These are phyloP conservation scores for Eupithecia pulchellata DNA, from an alignment of 2,888 invertebrate species.

Conservation along the genomic window DNA sequence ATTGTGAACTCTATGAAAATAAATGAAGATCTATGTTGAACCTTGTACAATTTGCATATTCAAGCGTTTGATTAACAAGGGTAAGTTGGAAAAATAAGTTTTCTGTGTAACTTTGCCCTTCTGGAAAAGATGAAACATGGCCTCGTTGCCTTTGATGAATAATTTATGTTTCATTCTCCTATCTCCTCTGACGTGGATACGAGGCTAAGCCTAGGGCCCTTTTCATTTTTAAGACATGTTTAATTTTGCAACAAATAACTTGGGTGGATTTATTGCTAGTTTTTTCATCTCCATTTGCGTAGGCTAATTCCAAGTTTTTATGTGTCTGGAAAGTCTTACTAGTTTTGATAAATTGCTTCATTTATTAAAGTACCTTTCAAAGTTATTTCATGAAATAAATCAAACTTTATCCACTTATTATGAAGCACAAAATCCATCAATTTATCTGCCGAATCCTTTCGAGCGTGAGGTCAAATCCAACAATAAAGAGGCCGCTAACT, in stretches of 20 bases:
- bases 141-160: constrained; percentile 74
- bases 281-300: constrained; percentile 26
- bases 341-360: constrained; percentile 22
- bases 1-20: too few relatives aligned
- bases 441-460: neutral
- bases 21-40: neutral
- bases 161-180: constrained; percentile 75
- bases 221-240: constrained; percentile 55
- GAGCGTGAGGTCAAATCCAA: too few relatives aligned
- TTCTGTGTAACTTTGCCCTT: constrained; percentile 66
- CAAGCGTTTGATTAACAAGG: neutral
- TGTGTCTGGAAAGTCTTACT: constrained; percentile 17
- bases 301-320: constrained; percentile 17
- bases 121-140: constrained; percentile 74
- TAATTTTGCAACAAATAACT: constrained; percentile 23
- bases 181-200: constrained; percentile 59
- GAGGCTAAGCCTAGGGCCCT: constrained; percentile 59
- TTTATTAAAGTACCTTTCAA: neutral
- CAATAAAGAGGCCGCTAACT: too few relatives aligned
- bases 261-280: constrained; percentile 21
- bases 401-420: constrained; percentile 2
- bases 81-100: neutral
- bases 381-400: constrained; percentile 10
- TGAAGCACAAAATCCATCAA: constrained; percentile 2
- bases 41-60: neutral